phyloP scores from a whole-genome alignment of 2,797 vertebrate species.

The Bucorvus abyssinicus region DNA sequence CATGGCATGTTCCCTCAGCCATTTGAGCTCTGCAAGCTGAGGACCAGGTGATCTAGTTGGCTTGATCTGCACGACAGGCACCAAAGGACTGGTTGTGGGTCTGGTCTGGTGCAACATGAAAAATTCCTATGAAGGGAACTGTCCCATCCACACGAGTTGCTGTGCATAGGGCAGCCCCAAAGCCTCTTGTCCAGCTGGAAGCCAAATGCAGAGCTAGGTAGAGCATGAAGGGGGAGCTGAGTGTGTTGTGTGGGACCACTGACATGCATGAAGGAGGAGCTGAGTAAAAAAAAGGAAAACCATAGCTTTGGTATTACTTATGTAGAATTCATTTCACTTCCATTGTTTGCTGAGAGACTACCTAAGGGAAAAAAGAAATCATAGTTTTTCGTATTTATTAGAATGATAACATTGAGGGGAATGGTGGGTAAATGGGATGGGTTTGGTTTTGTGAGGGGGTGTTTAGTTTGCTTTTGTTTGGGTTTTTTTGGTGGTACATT shows the following conservation, averaged over 20 bases:
- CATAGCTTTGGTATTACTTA: not conserved
- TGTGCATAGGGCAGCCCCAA: accelerated
- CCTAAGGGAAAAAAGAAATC: not conserved
- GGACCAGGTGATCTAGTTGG: not conserved
- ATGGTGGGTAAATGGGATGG: not conserved
- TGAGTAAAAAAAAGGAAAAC: not conserved
- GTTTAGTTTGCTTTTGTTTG: not conserved
- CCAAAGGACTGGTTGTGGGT: not conserved
- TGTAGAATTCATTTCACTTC: not conserved
- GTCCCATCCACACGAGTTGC: not conserved
- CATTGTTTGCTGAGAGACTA: not conserved
- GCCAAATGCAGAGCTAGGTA: not conserved
- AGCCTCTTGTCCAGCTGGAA: not conserved
- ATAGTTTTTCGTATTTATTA: not conserved
- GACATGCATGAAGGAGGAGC: not conserved
- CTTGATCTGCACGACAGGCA: not conserved
- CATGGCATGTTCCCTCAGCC: accelerated
- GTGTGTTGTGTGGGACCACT: not conserved
- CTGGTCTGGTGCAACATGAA: not conserved
- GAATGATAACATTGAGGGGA: not conserved
- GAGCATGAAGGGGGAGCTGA: not conserved
- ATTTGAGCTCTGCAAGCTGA: not conserved
- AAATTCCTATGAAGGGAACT: not conserved
- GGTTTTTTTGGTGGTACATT: not conserved
- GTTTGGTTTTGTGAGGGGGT: not conserved